A percentile compares a stretch with the other conserved stretches of the same genome.
These are phyloP conservation scores for Echiichthys vipera DNA, from an alignment of 2,797 vertebrate genomes.

Conservation along the genomic window DNA sequence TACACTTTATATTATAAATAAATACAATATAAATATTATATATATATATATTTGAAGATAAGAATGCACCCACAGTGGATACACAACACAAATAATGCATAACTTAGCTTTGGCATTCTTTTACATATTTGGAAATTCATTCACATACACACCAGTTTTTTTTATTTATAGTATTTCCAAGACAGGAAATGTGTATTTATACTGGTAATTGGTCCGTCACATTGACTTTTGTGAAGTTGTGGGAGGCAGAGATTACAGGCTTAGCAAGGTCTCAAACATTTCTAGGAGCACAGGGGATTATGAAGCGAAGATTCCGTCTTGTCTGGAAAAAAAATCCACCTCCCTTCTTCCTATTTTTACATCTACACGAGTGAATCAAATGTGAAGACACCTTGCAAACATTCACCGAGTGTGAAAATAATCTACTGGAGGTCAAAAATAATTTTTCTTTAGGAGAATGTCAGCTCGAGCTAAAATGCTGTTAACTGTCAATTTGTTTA, in stretches of 20 bases:
- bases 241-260: conserved; percentile 77
- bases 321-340: conserved; percentile 53
- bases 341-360: conserved; percentile 54
- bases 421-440: conserved; percentile 32
- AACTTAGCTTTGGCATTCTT: conserved; percentile 4
- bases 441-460: conserved; percentile 1
- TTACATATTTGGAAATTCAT: neutral
- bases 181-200: conserved; percentile 67
- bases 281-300: conserved; percentile 72
- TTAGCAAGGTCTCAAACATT: conserved; percentile 76
- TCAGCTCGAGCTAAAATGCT: conserved; percentile 22
- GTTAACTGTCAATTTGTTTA: conserved; percentile 5
- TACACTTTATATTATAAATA: neutral
- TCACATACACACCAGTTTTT: conserved; percentile 1
- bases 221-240: conserved; percentile 75
- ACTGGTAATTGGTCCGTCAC: conserved; percentile 71
- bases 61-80: neutral
- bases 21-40: too few relatives aligned
- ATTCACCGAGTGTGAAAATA: conserved; percentile 42
- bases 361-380: conserved; percentile 57
- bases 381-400: conserved; percentile 51
- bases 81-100: neutral
- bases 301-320: conserved; percentile 62
- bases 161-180: conserved; percentile 30
- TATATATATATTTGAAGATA: neutral